These are phyloP conservation scores for Acanthopleura granulata DNA, from an alignment of 2,888 invertebrate species.

Conservation along the genomic window DNA sequence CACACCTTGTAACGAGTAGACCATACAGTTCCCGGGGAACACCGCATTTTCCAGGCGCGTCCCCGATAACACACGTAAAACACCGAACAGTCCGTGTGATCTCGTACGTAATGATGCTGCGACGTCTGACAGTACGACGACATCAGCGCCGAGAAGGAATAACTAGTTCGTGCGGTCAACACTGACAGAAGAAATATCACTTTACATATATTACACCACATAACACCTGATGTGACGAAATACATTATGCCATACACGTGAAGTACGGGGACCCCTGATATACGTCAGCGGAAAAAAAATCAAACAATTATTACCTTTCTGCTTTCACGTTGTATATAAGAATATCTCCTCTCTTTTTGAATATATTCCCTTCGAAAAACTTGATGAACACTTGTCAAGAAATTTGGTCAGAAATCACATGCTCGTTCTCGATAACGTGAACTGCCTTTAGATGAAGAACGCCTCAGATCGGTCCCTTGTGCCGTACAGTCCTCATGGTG, in stretches of 20 bases:
- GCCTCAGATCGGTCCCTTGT: too few species aligned
- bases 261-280: too few species aligned
- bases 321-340: too few species aligned
- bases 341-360: too few species aligned
- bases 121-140: neutral
- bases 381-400: too few species aligned
- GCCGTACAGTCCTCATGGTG: too few species aligned
- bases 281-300: too few species aligned
- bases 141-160: neutral
- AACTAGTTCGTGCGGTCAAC: neutral
- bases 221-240: neutral
- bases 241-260: neutral
- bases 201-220: neutral
- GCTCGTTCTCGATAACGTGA: too few species aligned
- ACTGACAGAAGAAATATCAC: neutral
- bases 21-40: conserved; percentile 12
- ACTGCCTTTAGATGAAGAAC: too few species aligned
- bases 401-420: too few species aligned
- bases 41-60: conserved; percentile 12
- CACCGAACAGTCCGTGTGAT: conserved; percentile 7
- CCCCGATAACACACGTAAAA: conserved; percentile 16
- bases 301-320: too few species aligned
- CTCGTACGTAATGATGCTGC: conserved; percentile 3
- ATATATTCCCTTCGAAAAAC: too few species aligned
- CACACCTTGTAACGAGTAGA: conserved; percentile 11